Conservation (phyloP, 1,140 invertebrate species). For the Eumaeus atala region DNA sequence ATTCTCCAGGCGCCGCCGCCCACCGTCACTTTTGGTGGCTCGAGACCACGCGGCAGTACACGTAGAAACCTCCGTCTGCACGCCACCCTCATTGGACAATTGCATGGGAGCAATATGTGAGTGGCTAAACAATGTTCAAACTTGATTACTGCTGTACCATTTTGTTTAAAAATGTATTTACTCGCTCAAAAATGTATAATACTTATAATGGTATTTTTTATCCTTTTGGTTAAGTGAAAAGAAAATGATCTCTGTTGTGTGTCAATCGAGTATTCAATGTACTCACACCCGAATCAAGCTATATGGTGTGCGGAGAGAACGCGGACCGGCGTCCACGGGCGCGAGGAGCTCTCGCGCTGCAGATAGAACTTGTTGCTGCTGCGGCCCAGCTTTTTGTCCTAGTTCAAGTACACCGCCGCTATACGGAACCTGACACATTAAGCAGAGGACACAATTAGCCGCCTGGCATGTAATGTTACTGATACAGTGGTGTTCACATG, state of each 20-base stretch:
- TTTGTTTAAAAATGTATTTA: too few relatives aligned
- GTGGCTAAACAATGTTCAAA: too few relatives aligned
- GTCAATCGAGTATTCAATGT: not conserved
- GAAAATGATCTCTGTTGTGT: too few relatives aligned
- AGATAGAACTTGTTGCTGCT: conserved; percentile 87
- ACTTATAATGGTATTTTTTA: too few relatives aligned
- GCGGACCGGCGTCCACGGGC: conserved; percentile 83
- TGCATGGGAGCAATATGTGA: too few relatives aligned
- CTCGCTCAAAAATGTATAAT: too few relatives aligned
- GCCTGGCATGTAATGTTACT: not conserved
- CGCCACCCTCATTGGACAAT: conserved; percentile 48
- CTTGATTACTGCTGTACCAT: too few relatives aligned
- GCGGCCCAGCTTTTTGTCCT: conserved; percentile 91
- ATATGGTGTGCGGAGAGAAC: conserved; percentile 79
- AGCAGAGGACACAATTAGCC: not conserved
- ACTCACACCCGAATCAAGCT: conserved; percentile 85
- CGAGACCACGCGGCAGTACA: conserved; percentile 88
- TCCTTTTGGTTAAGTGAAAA: too few relatives aligned
- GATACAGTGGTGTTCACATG: too few relatives aligned
- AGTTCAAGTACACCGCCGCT: conserved; percentile 93
- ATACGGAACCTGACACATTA: conserved; percentile 86
- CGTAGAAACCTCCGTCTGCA: conserved; percentile 80
- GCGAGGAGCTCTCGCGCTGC: conserved; percentile 76
- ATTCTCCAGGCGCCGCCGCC: conserved; percentile 80
- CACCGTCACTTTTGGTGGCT: conserved; percentile 85